Base-by-base conservation (phyloP, 1,140 invertebrate species). In the Atopsyche davidsoni region DNA sequence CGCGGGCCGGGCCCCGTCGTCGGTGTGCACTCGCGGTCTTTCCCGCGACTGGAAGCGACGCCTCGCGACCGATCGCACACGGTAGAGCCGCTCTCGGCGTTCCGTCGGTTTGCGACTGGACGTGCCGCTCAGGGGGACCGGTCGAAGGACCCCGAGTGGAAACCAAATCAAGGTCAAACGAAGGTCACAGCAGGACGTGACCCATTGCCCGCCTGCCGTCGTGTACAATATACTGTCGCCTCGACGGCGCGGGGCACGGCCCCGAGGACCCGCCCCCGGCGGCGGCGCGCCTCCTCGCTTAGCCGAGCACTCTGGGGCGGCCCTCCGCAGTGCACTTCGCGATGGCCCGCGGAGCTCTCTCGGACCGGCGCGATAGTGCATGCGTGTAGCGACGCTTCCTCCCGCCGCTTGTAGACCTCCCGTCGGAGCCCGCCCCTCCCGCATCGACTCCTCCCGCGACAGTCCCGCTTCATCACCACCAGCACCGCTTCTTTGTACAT, bases 151-250 rank as follows among this genome's bases (percentile, higher is more conserved):
- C 70, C 72, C 71, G 71, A 79, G 73, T 81, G 79, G 79, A 82
- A 81, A 81, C 80, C 80, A 81, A 82, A 81, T 82, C 79, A 80
- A 80, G 71, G 76, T 75, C 74, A 67, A 51, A 45, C 60, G 63
- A 79, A 79, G 75, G 76, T 78, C 76, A 79, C 78, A 67, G 60
- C 70, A 75, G 71, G 75, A 79, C 78, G 77, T 79, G 78, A 75
- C 72, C 73, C 75, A 70, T 68, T 62, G 60, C 60, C 57, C 54
- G 57, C 54, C 52, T 56, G 51, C 57, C 47, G 46, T 47, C 28
- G 53, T 41, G 17, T 21, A 46, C 18, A 34, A 24, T 14, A 18
- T 36, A 46, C 21, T 35, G 44, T 34, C 44, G 31, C 58, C 46
- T 17, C 22, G 42, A 38, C 35, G 6, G 10, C 14, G 9, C 6